These are phyloP conservation scores for Sycophila texana DNA, from an alignment of 2,888 invertebrate species.

Conservation along the genomic window DNA sequence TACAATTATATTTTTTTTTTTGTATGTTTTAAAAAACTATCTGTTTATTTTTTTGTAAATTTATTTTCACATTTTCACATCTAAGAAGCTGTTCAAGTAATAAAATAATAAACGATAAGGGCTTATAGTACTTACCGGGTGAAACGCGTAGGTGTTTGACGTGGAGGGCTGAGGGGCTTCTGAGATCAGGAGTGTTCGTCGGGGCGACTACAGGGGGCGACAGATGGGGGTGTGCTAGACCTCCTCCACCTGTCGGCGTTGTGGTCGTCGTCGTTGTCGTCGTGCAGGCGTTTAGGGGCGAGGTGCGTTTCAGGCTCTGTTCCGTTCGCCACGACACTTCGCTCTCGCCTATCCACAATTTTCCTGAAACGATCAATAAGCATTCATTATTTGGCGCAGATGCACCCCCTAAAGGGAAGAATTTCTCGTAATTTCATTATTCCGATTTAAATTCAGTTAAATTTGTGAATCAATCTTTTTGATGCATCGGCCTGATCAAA, in stretches of 20 bases:
- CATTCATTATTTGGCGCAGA: no score
- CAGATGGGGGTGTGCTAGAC: constrained; percentile 69
- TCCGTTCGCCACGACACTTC: constrained; percentile 72
- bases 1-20: no score
- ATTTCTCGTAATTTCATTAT: no score
- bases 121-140: constrained; percentile 66
- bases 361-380: constrained; percentile 62
- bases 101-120: not conserved
- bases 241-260: constrained; percentile 61
- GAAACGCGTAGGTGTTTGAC: constrained; percentile 70
- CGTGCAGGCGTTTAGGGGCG: constrained; percentile 62
- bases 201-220: constrained; percentile 71
- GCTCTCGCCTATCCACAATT: constrained; percentile 72
- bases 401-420: no score
- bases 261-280: constrained; percentile 61
- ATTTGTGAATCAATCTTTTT: no score
- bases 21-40: no score
- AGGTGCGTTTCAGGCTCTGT: constrained; percentile 65
- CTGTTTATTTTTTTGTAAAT: no score
- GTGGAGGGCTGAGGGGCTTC: constrained; percentile 69
- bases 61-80: no score
- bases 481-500: no score
- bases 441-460: no score
- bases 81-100: no score
- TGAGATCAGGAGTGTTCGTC: constrained; percentile 69